These are phyloP conservation scores for Oncopodura yosiiana DNA, from an alignment of 1,140 invertebrate genomes.

Conservation along the genomic window DNA sequence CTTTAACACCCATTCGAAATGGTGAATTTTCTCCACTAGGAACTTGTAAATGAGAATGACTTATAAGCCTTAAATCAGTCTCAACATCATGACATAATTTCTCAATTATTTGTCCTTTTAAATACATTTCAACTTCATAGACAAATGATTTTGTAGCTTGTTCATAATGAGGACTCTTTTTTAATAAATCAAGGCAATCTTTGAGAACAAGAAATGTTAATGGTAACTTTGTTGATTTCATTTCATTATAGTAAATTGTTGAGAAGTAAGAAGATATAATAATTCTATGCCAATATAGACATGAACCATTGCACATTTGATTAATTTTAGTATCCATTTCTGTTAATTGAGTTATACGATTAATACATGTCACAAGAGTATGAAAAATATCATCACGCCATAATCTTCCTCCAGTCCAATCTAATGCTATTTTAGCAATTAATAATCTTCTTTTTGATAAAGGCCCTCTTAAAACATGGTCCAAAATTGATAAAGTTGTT, in stretches of 20 bases:
- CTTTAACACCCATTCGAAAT: conserved; percentile 50
- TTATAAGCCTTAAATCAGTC: conserved; percentile 77
- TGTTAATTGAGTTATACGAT: conserved; percentile 53
- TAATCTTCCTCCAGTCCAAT: conserved; percentile 48
- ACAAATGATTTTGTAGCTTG: conserved; percentile 18
- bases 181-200: conserved; percentile 26
- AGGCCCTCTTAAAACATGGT: conserved; percentile 44
- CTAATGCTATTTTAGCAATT: conserved; percentile 55
- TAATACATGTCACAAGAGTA: conserved; percentile 48
- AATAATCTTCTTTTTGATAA: conserved; percentile 54
- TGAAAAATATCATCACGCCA: conserved; percentile 42
- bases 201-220: conserved; percentile 21
- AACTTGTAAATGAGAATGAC: conserved; percentile 79
- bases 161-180: conserved; percentile 34
- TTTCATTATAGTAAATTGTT: conserved; percentile 53
- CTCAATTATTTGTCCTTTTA: conserved; percentile 49
- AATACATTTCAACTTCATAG: conserved; percentile 23
- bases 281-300: conserved; percentile 72
- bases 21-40: conserved; percentile 59
- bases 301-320: conserved; percentile 51
- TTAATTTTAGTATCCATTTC: conserved; percentile 43
- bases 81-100: conserved; percentile 78
- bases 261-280: conserved; percentile 66
- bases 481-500: conserved; percentile 18
- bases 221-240: conserved; percentile 40